Evolutionary conservation across 2,888 invertebrate genomes (phyloP).

Genomic region (Monopis laevigella): DNA sequence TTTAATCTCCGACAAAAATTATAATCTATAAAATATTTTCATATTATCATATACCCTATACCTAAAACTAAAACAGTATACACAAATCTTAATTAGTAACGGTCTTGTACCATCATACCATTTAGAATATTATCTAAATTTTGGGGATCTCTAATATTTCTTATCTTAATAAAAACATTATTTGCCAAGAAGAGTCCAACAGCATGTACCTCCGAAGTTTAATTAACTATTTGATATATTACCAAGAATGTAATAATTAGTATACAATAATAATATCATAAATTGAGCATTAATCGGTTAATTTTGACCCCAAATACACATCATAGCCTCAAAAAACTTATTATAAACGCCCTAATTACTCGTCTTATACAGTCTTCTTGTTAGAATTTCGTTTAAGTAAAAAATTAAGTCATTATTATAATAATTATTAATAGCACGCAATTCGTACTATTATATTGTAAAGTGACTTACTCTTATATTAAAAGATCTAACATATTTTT

Average conservation of each 20-base stretch:
- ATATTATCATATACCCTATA: not conserved
- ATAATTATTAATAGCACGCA: no score
- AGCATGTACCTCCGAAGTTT: conserved; percentile 8
- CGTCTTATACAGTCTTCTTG: no score
- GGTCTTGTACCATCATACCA: conserved; percentile 1
- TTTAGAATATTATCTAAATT: not conserved
- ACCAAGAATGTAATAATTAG: not conserved
- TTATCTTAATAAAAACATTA: no score
- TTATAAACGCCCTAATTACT: no score
- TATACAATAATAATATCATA: conserved; percentile 7
- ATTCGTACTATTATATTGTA: no score
- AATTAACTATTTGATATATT: conserved; percentile 1
- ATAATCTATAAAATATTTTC: conserved; percentile 1
- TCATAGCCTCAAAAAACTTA: no score
- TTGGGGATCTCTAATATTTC: conserved; percentile 1
- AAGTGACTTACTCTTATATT: no score
- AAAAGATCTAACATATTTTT: no score
- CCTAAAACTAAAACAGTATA: conserved; percentile 10
- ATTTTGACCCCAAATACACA: no score
- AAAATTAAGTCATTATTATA: no score
- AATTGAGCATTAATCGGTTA: conserved; percentile 10
- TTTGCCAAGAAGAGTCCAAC: conserved; percentile 8
- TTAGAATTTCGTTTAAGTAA: no score
- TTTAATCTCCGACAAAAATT: conserved; percentile 11
- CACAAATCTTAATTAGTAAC: conserved; percentile 2